These are phyloP conservation scores for Drosophila neonasuta DNA, from an alignment of 2,888 invertebrate species.

Conservation along the genomic window DNA sequence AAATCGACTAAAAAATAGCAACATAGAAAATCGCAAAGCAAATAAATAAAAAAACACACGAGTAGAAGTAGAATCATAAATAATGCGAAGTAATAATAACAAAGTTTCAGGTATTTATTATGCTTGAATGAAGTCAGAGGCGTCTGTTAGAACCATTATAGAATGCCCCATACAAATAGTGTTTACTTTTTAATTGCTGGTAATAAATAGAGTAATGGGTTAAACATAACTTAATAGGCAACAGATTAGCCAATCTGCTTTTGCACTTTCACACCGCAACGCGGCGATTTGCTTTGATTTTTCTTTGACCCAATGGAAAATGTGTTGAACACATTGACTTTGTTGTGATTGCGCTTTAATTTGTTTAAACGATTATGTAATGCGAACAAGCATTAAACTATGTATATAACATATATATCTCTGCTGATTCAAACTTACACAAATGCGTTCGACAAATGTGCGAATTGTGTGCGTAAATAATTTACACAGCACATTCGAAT, in stretches of 20 bases:
- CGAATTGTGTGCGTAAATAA: constrained; percentile 63
- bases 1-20: constrained; percentile 28
- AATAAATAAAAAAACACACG: constrained; percentile 20
- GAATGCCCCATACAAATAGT: background rate
- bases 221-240: background rate
- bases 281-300: constrained; percentile 7
- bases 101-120: constrained; percentile 1
- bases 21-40: constrained; percentile 13
- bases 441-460: constrained; percentile 40
- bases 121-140: constrained; percentile 18
- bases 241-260: background rate
- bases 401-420: constrained; percentile 10
- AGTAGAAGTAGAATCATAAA: constrained; percentile 16
- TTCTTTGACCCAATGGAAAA: constrained; percentile 35
- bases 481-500: constrained; percentile 49
- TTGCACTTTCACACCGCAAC: constrained; percentile 2
- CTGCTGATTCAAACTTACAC: constrained; percentile 4
- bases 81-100: constrained; percentile 7
- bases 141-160: background rate
- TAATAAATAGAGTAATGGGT: background rate
- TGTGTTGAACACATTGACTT: constrained; percentile 47
- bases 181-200: background rate
- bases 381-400: constrained; percentile 28
- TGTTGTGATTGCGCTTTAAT: constrained; percentile 9
- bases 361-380: constrained; percentile 38